These are phyloP conservation scores for Zygaena filipendulae DNA, from an alignment of 2,888 invertebrate genomes.

Conservation along the genomic window DNA sequence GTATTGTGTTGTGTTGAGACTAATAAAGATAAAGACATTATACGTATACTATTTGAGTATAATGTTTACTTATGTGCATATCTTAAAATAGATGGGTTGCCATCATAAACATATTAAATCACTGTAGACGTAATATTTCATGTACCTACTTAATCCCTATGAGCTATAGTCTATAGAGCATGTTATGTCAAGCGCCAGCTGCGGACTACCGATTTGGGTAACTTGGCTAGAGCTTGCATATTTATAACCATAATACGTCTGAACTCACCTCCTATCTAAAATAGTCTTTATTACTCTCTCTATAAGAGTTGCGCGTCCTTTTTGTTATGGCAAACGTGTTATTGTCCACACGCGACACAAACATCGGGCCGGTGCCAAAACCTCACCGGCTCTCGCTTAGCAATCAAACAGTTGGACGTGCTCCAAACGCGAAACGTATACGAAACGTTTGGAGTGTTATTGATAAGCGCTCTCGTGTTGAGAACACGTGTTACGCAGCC, in stretches of 20 bases:
- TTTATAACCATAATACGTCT: slow-evolving; percentile 1
- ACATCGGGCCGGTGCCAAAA: slow-evolving; percentile 35
- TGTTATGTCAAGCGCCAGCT: slow-evolving; percentile 11
- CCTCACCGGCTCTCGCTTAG: slow-evolving; percentile 28
- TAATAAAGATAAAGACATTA: too few species aligned
- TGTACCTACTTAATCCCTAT: too few species aligned
- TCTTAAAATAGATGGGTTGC: too few species aligned
- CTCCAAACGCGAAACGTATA: slow-evolving; percentile 25
- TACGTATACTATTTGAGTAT: too few species aligned
- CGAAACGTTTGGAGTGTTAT: too few species aligned
- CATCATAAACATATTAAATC: too few species aligned
- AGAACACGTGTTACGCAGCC: too few species aligned
- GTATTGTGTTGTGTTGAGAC: too few species aligned
- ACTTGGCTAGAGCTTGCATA: too few species aligned
- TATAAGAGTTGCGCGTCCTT: slow-evolving; percentile 15
- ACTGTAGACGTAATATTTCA: too few species aligned
- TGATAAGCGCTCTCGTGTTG: too few species aligned
- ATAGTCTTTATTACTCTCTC: neutral
- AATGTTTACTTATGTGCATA: too few species aligned
- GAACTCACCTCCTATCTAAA: neutral
- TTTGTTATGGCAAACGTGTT: slow-evolving; percentile 14
- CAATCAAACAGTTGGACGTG: slow-evolving; percentile 31
- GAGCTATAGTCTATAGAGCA: slow-evolving; percentile 7
- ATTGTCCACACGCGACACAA: slow-evolving; percentile 24
- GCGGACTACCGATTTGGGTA: slow-evolving; percentile 1